These are phyloP conservation scores for Agrilus mali DNA, from an alignment of 2,888 invertebrate species.

Conservation along the genomic window DNA sequence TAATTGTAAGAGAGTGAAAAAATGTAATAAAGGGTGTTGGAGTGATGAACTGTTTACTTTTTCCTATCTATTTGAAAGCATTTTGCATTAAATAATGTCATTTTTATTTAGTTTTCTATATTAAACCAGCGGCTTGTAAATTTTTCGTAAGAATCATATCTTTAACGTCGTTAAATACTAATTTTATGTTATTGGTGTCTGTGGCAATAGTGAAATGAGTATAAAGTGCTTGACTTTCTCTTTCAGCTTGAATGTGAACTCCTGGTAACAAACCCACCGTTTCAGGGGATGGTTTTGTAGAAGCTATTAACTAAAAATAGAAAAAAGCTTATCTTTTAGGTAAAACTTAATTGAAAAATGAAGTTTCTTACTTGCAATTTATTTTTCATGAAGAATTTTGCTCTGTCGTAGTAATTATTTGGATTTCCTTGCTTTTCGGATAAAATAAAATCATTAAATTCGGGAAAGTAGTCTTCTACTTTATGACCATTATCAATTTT, in stretches of 20 bases:
- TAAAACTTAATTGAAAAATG: too few species aligned
- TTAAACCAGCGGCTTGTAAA: slow-evolving; percentile 9
- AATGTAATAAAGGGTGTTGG: too few species aligned
- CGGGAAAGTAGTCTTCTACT: slow-evolving; percentile 53
- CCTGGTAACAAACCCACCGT: slow-evolving; percentile 28
- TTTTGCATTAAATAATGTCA: too few species aligned
- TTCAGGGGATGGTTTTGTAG: slow-evolving; percentile 34
- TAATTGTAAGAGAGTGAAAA: too few species aligned
- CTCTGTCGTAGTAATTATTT: slow-evolving; percentile 50
- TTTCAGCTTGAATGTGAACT: slow-evolving; percentile 20
- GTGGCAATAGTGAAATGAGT: slow-evolving; percentile 67
- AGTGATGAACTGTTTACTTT: too few species aligned
- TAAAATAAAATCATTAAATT: slow-evolving; percentile 43
- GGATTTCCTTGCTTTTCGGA: slow-evolving; percentile 31
- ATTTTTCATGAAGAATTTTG: slow-evolving; percentile 53
- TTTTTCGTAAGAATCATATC: slow-evolving; percentile 42
- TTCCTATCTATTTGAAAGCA: too few species aligned
- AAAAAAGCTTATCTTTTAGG: too few species aligned
- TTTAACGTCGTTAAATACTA: slow-evolving; percentile 62
- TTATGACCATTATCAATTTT: slow-evolving; percentile 56
- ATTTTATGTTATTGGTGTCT: slow-evolving; percentile 58
- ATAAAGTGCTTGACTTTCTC: slow-evolving; percentile 42
- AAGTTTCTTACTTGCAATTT: slow-evolving; percentile 45
- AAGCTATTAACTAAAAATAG: slow-evolving; percentile 41
- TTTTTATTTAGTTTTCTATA: too few species aligned